A percentile compares a stretch with the other conserved stretches of the same genome.
These are phyloP conservation scores for Bombus confusus DNA, from an alignment of 1,140 invertebrate species.

Conservation along the genomic window DNA sequence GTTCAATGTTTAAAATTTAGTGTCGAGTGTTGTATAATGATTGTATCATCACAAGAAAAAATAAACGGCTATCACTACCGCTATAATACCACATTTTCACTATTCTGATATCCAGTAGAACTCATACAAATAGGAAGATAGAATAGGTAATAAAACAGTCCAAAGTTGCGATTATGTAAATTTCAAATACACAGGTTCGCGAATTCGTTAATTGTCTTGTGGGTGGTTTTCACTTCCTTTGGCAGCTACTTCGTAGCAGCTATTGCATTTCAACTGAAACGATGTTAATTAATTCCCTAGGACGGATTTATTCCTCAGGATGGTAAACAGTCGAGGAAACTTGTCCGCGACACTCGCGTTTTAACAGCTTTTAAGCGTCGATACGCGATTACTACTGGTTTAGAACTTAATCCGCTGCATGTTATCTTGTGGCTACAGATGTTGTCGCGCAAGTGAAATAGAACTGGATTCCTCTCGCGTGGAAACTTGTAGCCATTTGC, in stretches of 20 bases:
- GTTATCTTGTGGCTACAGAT: conserved; percentile 53
- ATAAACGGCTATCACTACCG: no score
- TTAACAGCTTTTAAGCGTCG: conserved; percentile 51
- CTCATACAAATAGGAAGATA: background rate
- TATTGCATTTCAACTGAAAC: background rate
- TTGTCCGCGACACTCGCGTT: conserved; percentile 34
- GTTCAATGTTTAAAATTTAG: no score
- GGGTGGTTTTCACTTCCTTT: background rate
- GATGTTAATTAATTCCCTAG: conserved; percentile 24
- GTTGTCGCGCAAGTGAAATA: conserved; percentile 56
- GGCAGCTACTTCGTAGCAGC: background rate
- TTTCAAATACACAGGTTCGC: background rate
- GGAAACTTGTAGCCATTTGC: conserved; percentile 60
- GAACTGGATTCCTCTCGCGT: conserved; percentile 45
- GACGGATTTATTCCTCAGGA: background rate
- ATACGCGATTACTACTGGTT: conserved; percentile 57
- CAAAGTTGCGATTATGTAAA: background rate
- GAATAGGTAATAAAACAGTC: background rate
- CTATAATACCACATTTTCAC: no score
- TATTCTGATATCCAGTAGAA: background rate
- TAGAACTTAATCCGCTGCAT: conserved; percentile 56
- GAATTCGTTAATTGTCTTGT: background rate
- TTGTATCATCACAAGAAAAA: no score
- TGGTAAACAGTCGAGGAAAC: background rate
- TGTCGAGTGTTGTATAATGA: no score